These are phyloP conservation scores for Apis dorsata DNA, from an alignment of 1,140 invertebrate genomes.

Conservation along the genomic window DNA sequence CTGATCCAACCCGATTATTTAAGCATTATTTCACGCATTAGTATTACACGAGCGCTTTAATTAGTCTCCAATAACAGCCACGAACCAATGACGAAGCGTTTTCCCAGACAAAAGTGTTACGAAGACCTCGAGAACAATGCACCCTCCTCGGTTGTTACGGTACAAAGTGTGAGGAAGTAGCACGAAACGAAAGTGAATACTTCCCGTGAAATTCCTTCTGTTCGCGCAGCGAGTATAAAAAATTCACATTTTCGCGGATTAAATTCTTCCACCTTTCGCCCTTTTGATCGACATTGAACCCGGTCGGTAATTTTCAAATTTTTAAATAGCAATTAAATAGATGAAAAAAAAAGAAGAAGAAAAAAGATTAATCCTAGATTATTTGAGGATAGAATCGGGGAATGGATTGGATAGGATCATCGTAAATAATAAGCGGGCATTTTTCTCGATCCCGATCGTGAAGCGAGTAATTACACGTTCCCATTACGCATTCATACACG, in stretches of 20 bases:
- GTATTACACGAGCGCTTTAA: slow-evolving; percentile 22
- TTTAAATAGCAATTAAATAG: no score
- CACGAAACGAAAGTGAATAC: slow-evolving; percentile 16
- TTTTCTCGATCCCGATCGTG: background rate
- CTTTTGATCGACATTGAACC: no score
- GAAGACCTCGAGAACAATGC: slow-evolving; percentile 12
- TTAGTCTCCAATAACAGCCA: slow-evolving; percentile 12
- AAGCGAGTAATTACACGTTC: slow-evolving; percentile 42
- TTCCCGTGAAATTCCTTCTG: slow-evolving; percentile 2
- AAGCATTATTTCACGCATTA: background rate
- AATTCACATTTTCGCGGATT: no score
- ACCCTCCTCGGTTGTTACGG: background rate
- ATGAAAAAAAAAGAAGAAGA: no score
- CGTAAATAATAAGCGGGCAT: background rate
- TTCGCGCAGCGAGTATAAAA: no score
- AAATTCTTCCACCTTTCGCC: no score
- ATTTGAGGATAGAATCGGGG: background rate
- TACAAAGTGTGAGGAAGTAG: background rate
- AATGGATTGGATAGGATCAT: background rate
- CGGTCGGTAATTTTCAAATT: no score
- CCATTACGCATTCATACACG: background rate
- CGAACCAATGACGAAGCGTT: slow-evolving; percentile 4
- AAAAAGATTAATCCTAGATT: no score
- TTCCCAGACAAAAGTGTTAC: slow-evolving; percentile 20
- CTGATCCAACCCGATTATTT: background rate